phyloP scores from a whole-genome alignment of 2,888 invertebrate species.

The Xylocampa areola region DNA sequence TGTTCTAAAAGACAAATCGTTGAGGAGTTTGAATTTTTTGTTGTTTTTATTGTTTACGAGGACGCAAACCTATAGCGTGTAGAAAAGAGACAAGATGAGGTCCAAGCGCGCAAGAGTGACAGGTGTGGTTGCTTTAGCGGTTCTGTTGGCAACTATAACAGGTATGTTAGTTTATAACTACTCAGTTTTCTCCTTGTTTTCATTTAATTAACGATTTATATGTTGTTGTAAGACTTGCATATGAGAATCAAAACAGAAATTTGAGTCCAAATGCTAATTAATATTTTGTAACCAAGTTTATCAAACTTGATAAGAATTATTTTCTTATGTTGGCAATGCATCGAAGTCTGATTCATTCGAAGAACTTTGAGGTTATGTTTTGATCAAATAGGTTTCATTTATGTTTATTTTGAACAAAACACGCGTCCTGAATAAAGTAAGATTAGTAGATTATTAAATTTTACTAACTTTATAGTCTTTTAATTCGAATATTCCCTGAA shows the following conservation, averaged over 20 bases:
- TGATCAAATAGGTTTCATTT: constrained; percentile 32
- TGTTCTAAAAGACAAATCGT: constrained; percentile 79
- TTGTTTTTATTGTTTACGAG: constrained; percentile 80
- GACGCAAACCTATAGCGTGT: constrained; percentile 77
- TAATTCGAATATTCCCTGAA: background rate
- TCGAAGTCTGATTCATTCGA: constrained; percentile 64
- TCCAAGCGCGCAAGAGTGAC: constrained; percentile 81
- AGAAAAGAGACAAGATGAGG: constrained; percentile 87
- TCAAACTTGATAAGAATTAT: constrained; percentile 50
- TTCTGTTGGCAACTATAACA: constrained; percentile 84
- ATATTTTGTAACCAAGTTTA: constrained; percentile 25
- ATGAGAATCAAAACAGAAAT: background rate
- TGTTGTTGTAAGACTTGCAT: background rate
- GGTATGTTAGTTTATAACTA: constrained; percentile 72
- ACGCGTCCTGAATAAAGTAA: too few relatives aligned
- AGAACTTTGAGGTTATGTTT: constrained; percentile 68
- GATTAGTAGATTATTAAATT: constrained; percentile 9
- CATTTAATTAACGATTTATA: background rate
- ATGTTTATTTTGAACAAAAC: background rate
- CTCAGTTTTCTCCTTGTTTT: constrained; percentile 13
- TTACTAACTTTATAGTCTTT: background rate
- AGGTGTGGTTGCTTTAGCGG: constrained; percentile 86
- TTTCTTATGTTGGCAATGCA: constrained; percentile 64
- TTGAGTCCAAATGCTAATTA: background rate
- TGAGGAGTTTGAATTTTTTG: constrained; percentile 78